Evolutionary conservation across 1,140 invertebrate genomes (phyloP).

Genomic region (Brachionus paranguensis): DNA sequence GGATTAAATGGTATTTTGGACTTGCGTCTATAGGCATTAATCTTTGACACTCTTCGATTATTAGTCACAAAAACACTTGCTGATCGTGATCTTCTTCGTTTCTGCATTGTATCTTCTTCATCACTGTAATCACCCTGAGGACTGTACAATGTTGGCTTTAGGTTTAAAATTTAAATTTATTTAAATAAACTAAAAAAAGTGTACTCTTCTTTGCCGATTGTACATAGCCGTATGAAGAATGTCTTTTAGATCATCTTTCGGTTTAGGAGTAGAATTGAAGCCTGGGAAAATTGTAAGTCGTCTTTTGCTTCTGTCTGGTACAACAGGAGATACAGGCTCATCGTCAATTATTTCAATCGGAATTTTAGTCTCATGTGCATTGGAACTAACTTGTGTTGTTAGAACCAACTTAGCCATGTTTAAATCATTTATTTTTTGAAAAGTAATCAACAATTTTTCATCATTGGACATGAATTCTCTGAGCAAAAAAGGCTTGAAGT

Average conservation of each 20-base stretch:
- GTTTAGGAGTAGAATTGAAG: neutral
- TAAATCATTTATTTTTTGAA: constrained; percentile 36
- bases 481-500: constrained; percentile 20
- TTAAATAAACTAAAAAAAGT: neutral
- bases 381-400: neutral
- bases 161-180: neutral
- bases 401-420: neutral
- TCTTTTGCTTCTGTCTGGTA: neutral
- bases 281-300: neutral
- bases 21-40: neutral
- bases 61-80: neutral
- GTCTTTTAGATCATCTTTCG: constrained; percentile 5
- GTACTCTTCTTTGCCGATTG: neutral
- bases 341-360: neutral
- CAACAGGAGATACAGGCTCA: neutral
- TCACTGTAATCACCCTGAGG: neutral
- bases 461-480: constrained; percentile 16
- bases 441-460: constrained; percentile 36
- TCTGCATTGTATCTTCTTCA: neutral
- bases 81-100: neutral
- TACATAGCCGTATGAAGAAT: neutral
- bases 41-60: neutral
- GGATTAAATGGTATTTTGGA: neutral
- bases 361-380: neutral
- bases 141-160: neutral